Evolutionary conservation across 2,113 vertebrate genomes (phyloP).

Genomic region (Crypturellus undulatus): DNA sequence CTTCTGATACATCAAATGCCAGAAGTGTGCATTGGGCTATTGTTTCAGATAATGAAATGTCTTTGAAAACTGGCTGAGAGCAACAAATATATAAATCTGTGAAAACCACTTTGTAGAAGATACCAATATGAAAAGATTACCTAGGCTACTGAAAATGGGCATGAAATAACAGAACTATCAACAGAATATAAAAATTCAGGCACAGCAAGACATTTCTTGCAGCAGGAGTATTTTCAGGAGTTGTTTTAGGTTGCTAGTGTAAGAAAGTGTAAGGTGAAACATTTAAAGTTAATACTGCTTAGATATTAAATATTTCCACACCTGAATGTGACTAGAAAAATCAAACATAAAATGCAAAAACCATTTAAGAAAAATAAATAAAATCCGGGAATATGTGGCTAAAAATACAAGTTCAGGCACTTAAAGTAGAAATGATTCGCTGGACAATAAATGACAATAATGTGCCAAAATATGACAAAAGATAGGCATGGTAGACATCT

Average conservation of each 20-base stretch:
- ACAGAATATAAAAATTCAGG: not conserved
- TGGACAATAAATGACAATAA: not conserved
- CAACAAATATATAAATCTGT: not conserved
- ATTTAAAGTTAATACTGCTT: not conserved
- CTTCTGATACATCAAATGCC: not conserved
- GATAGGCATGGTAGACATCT: not conserved
- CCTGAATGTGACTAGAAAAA: not conserved
- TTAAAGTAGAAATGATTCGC: not conserved
- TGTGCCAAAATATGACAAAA: not conserved
- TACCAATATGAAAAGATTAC: not conserved
- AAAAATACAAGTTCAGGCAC: not conserved
- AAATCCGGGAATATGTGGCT: not conserved
- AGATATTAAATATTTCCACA: not conserved
- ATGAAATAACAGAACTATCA: not conserved
- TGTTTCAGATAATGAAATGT: not conserved
- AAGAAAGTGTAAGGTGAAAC: not conserved
- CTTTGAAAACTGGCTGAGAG: not conserved
- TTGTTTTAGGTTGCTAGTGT: not conserved
- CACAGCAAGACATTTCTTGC: not conserved
- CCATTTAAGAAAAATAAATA: not conserved
- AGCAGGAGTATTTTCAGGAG: not conserved
- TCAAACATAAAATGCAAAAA: not conserved
- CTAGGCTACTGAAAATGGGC: not conserved
- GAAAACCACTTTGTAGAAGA: not conserved
- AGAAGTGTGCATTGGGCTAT: not conserved